These are phyloP conservation scores for Callocephalon fimbriatum DNA, from an alignment of 2,113 vertebrate species.

Conservation along the genomic window DNA sequence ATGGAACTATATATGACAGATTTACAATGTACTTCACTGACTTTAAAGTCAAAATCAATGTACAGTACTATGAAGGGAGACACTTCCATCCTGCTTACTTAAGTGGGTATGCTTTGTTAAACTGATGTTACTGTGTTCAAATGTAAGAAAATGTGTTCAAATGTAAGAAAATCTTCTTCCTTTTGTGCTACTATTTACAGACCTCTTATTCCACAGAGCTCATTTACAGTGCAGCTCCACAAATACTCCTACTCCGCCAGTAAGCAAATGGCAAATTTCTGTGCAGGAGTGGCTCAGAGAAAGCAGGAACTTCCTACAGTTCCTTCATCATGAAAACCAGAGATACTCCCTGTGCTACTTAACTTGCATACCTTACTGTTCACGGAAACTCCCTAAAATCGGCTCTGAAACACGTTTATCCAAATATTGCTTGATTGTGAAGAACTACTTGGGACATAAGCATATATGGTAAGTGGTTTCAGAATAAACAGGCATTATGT, in stretches of 20 bases:
- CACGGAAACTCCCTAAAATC: neutral
- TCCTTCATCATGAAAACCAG: neutral
- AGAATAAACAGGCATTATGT: neutral
- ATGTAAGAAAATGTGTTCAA: neutral
- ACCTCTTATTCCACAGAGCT: neutral
- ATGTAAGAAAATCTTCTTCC: neutral
- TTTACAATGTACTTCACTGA: conserved; percentile 2
- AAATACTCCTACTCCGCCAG: rapidly evolving
- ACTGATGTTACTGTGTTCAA: neutral
- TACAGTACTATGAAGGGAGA: neutral
- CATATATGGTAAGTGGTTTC: neutral
- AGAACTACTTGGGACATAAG: neutral
- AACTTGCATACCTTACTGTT: neutral
- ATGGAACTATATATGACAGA: neutral
- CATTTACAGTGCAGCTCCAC: neutral
- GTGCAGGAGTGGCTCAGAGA: neutral
- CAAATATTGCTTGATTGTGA: neutral
- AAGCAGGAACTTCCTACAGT: neutral
- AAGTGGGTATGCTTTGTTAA: neutral
- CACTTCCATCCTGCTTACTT: neutral
- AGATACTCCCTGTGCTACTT: neutral
- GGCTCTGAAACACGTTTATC: neutral
- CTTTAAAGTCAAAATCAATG: neutral
- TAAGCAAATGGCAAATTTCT: neutral
- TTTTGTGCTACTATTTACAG: neutral